Base-by-base conservation (phyloP, 2,888 invertebrate genomes). In the Platycheirus rosarum region DNA sequence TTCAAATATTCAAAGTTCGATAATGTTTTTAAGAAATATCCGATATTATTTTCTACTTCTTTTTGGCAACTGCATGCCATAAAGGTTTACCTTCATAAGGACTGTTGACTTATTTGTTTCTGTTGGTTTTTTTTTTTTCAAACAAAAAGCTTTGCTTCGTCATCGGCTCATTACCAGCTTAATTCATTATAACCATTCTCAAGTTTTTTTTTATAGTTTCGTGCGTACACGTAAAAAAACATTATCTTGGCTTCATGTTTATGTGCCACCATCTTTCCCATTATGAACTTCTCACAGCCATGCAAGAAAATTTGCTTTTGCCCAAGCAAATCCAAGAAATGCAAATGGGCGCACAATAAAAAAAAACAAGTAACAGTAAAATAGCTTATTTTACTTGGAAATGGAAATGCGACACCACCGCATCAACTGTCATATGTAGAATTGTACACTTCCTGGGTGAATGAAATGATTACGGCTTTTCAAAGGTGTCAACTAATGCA, bases 391-490 rank as follows among this genome's bases (percentile, higher is more conserved):
- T 60, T 40, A 60, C 57, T 68, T 49, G 62, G 76, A 69, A 76
- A 76, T 49, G 62, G 76, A 69, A 76, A 76, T 69, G 75, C 44
- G 71, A 73, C 63, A 63, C 63, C 46, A 53, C 35, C 42, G 14
- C 57, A 60, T 37, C 55, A 6, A 37, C 32, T 32, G 35, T n/a
- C 23, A 46, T 44, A 23, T 23, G n/a, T 26, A 26, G 40, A 51
- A 60, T 69, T 8, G 29, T 44, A 5, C 20, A 69, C 55, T 76
- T 76, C 76, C 76, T 69, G 69, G 76, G 26, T 76, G 76, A 76
- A 76, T 76, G 76, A 29, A 55, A 76, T 46, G 55, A 62, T 69
- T 42, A 69, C 55, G 55, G 26, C 55, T 18, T 62, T 37, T 13
- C 40, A 48, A 76, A 68, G 60, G 53, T 69, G 69, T 68, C 62